These are phyloP conservation scores for Lophochroa leadbeateri DNA, from an alignment of 2,113 vertebrate species.

Conservation along the genomic window DNA sequence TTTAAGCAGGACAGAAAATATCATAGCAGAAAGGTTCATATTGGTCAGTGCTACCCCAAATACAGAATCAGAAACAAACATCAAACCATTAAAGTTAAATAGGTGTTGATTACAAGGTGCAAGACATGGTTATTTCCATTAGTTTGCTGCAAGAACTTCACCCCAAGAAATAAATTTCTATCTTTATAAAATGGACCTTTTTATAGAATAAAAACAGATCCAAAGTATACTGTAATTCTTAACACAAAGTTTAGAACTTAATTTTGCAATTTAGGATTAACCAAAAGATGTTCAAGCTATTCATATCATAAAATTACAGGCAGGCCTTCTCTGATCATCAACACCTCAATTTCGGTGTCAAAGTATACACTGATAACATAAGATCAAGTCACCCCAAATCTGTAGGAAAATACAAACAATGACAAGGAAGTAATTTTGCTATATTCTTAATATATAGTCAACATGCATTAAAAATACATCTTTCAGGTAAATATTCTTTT, in stretches of 20 bases:
- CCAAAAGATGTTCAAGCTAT: background rate
- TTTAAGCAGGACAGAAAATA: background rate
- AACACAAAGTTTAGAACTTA: background rate
- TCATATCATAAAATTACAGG: background rate
- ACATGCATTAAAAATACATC: constrained; percentile 41
- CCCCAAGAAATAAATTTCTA: background rate
- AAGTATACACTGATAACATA: background rate
- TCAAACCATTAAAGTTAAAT: background rate
- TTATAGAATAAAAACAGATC: background rate
- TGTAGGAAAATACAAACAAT: constrained; percentile 2
- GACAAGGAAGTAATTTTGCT: background rate
- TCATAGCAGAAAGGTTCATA: background rate
- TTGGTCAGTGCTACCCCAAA: constrained; percentile 11
- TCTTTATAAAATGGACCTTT: background rate
- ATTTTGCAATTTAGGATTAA: background rate
- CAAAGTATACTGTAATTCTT: background rate
- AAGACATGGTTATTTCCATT: background rate
- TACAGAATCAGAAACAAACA: background rate
- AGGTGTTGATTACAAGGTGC: background rate
- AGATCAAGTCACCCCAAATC: background rate
- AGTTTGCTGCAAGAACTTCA: background rate
- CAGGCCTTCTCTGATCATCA: background rate
- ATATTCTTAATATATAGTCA: constrained; percentile 33
- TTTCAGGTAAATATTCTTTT: constrained; percentile 17
- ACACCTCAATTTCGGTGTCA: background rate